Conservation (phyloP, 2,797 vertebrate species). For the Microctenopoma steveboyesi region DNA sequence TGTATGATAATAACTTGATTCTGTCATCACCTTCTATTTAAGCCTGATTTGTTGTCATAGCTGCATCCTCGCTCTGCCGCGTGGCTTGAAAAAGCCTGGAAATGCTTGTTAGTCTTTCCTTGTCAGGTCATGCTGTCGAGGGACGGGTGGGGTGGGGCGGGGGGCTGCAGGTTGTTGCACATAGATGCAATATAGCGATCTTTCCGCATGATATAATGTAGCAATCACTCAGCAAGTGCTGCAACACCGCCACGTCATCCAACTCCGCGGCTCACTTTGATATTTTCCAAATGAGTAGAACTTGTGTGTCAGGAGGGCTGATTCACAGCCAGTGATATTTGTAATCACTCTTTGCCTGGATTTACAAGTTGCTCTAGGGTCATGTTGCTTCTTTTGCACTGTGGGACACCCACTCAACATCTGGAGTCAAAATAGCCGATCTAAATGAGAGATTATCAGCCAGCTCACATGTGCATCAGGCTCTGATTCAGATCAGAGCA, state of each 20-base stretch:
- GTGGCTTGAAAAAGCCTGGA: slow-evolving; percentile 22
- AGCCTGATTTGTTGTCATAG: slow-evolving; percentile 28
- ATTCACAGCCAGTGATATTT: slow-evolving; percentile 48
- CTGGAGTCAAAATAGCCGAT: slow-evolving; percentile 54
- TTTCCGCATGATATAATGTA: slow-evolving; percentile 57
- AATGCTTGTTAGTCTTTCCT: slow-evolving; percentile 34
- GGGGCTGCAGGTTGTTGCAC: slow-evolving; percentile 20
- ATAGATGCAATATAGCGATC: slow-evolving; percentile 44
- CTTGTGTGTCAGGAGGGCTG: slow-evolving; percentile 38
- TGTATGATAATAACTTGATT: background rate
- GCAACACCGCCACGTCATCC: background rate
- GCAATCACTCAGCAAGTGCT: slow-evolving; percentile 43
- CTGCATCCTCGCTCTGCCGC: slow-evolving; percentile 18
- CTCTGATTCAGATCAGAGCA: slow-evolving; percentile 72
- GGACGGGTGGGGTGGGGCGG: no score
- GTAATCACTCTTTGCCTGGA: slow-evolving; percentile 44
- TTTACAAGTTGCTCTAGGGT: slow-evolving; percentile 56
- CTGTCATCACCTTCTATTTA: slow-evolving; percentile 26
- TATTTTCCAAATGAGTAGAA: slow-evolving; percentile 58
- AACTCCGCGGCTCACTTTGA: slow-evolving; percentile 33
- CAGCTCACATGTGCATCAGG: slow-evolving; percentile 55
- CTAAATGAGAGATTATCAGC: slow-evolving; percentile 35
- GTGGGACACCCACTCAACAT: slow-evolving; percentile 61
- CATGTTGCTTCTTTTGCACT: slow-evolving; percentile 40
- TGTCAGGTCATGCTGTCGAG: slow-evolving; percentile 13